phyloP scores from a whole-genome alignment of 2,888 invertebrate genomes.

The Lottia gigantea region DNA sequence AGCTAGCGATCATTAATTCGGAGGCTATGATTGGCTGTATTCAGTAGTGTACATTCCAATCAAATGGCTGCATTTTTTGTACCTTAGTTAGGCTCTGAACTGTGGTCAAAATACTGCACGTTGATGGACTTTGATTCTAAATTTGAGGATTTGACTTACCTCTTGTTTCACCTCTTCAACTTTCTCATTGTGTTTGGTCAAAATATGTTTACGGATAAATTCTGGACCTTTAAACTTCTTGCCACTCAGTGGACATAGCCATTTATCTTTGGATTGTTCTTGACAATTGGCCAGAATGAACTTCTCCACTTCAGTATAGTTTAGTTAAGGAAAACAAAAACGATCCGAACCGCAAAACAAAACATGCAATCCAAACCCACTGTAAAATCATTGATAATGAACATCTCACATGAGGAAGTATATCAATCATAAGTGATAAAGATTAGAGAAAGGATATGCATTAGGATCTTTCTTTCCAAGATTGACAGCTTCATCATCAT shows the following conservation, averaged over 20 bases:
- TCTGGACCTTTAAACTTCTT: conserved; percentile 99
- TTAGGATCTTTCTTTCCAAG: conserved; percentile 84
- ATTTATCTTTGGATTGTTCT: conserved; percentile 96
- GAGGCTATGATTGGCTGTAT: too few species aligned
- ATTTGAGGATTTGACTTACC: conserved; percentile 68
- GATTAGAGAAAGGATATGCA: conserved; percentile 66
- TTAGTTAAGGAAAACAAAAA: conserved; percentile 40
- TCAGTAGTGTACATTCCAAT: too few species aligned
- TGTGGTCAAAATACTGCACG: too few species aligned
- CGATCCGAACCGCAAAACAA: too few species aligned
- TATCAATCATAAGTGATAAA: too few species aligned
- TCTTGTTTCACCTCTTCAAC: conserved; percentile 97
- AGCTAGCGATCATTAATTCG: too few species aligned
- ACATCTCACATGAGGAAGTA: too few species aligned
- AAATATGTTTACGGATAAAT: conserved; percentile 97
- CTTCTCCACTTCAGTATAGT: conserved; percentile 65
- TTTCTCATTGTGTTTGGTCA: conserved; percentile 96
- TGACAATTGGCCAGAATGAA: conserved; percentile 94
- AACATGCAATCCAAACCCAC: too few species aligned
- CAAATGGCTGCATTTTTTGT: too few species aligned
- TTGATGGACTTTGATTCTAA: background rate
- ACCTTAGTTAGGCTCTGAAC: too few species aligned
- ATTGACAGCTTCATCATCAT: conserved; percentile 82
- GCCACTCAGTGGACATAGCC: conserved; percentile 97
- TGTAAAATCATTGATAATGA: too few species aligned